phyloP scores from a whole-genome alignment of 1,140 invertebrate species.

The Microvelia longipes region DNA sequence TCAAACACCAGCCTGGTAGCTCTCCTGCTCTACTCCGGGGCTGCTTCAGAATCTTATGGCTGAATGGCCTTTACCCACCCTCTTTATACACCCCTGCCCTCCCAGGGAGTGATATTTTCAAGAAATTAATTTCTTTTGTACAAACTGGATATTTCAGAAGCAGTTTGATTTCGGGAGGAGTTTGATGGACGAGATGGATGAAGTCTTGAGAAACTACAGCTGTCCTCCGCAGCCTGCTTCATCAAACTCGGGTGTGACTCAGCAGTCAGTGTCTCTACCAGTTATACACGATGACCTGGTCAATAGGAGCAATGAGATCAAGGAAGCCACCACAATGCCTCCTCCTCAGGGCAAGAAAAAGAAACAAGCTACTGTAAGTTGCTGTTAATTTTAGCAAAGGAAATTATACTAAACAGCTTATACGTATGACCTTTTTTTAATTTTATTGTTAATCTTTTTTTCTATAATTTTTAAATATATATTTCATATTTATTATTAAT shows the following conservation, averaged over 20 bases:
- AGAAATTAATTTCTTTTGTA: too few species aligned
- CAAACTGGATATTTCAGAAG: constrained; percentile 42
- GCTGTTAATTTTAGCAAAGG: constrained; percentile 40
- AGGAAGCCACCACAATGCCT: constrained; percentile 42
- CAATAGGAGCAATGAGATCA: constrained; percentile 53
- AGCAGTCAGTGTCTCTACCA: constrained; percentile 26
- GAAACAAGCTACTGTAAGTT: constrained; percentile 60
- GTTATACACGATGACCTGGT: constrained; percentile 44
- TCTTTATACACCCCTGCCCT: too few species aligned
- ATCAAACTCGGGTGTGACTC: constrained; percentile 25
- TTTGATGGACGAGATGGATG: constrained; percentile 87
- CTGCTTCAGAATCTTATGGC: too few species aligned
- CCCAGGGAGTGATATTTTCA: too few species aligned
- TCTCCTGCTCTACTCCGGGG: too few species aligned
- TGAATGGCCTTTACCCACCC: too few species aligned
- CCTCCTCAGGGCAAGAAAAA: constrained; percentile 41
- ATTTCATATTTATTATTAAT: too few species aligned
- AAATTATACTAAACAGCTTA: too few species aligned
- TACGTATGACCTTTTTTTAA: too few species aligned
- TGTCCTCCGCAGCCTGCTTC: constrained; percentile 31
- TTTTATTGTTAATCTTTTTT: too few species aligned
- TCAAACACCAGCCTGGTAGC: too few species aligned
- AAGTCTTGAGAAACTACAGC: constrained; percentile 67
- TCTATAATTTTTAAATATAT: too few species aligned
- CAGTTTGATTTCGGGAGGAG: constrained; percentile 78